These are phyloP conservation scores for Propithecus deckenii DNA, from an alignment of 2,797 vertebrate genomes.

Conservation along the genomic window DNA sequence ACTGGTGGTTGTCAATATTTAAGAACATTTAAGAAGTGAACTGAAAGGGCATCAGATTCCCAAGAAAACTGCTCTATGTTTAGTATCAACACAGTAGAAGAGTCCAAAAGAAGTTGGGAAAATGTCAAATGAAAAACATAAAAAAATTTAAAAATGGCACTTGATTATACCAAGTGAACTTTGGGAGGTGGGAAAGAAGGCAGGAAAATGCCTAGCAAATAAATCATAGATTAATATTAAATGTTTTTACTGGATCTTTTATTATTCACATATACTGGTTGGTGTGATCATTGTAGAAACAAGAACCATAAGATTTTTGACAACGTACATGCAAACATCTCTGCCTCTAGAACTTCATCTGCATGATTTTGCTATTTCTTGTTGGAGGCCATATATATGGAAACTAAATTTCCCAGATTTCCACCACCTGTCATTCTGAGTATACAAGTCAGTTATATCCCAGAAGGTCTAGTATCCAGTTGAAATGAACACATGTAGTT, in stretches of 20 bases:
- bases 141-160: constrained; percentile 26
- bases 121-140: constrained; percentile 49
- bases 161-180: background rate
- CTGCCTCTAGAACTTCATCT: background rate
- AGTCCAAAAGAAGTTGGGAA: background rate
- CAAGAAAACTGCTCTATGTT: constrained; percentile 68
- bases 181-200: background rate
- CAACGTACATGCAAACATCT: background rate
- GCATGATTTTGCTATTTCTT: background rate
- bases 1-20: constrained; percentile 47
- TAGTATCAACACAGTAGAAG: constrained; percentile 26
- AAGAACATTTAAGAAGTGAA: constrained; percentile 47
- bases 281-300: background rate
- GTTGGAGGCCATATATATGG: background rate
- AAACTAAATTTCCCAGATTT: background rate
- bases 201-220: background rate
- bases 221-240: constrained; percentile 16
- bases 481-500: background rate
- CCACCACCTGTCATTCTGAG: background rate
- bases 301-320: constrained; percentile 32
- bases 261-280: background rate
- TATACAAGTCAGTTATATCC: background rate
- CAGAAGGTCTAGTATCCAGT: background rate
- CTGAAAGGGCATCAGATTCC: constrained; percentile 78
- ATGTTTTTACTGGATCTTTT: background rate